Percentiles rank a stretch among this genome's conserved stretches.
Evolutionary conservation across 1,140 invertebrate species (phyloP).

Genomic region (Zaprionus lachaisei): DNA sequence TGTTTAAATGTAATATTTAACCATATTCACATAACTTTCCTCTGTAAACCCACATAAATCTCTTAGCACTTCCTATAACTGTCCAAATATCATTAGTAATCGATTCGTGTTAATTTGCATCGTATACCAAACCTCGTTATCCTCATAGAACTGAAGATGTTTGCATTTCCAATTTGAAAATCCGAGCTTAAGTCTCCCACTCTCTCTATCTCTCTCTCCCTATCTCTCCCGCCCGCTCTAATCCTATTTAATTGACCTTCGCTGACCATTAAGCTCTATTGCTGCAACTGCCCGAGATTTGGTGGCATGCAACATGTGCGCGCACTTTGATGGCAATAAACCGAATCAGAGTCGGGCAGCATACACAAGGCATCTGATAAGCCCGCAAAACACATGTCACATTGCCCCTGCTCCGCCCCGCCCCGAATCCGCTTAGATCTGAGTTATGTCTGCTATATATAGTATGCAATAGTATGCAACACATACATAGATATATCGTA

Average conservation of each 20-base stretch:
- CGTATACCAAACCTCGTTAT: neutral
- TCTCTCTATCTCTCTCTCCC: neutral
- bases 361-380: slow-evolving; percentile 40
- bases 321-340: slow-evolving; percentile 41
- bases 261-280: neutral
- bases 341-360: slow-evolving; percentile 3
- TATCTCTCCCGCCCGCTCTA: neutral
- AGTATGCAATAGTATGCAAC: neutral
- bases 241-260: slow-evolving; percentile 20
- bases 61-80: no score
- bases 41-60: no score
- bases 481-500: neutral
- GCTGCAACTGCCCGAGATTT: neutral
- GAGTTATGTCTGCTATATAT: neutral
- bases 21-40: no score
- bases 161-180: neutral
- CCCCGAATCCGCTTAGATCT: slow-evolving; percentile 15
- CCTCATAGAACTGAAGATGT: neutral
- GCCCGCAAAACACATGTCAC: slow-evolving; percentile 45
- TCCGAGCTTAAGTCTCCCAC: neutral
- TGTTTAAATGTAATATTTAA: no score
- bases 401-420: neutral
- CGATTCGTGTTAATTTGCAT: neutral
- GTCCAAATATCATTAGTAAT: neutral
- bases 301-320: slow-evolving; percentile 33